Percentiles rank a stretch among this genome's conserved stretches.
phyloP scores from a whole-genome alignment of 2,888 invertebrate species.

The Drosophila leonis region DNA sequence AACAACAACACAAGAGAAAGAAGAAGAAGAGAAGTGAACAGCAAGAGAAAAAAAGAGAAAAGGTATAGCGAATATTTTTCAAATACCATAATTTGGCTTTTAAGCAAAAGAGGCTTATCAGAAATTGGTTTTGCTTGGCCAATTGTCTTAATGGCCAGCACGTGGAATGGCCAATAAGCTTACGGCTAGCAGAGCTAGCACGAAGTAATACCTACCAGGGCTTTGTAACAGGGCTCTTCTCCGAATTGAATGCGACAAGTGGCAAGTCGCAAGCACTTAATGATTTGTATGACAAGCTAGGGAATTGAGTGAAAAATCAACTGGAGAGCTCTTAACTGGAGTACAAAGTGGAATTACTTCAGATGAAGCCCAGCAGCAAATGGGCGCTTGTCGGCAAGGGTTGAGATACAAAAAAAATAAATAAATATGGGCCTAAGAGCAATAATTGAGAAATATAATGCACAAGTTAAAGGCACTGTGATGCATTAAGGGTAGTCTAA shows the following conservation, averaged over 20 bases:
- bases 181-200: constrained; percentile 18
- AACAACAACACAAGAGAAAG: background rate
- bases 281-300: constrained; percentile 27
- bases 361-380: background rate
- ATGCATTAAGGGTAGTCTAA: background rate
- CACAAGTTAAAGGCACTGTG: background rate
- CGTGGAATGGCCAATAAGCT: constrained; percentile 59
- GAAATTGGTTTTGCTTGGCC: constrained; percentile 78
- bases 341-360: background rate
- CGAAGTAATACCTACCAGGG: constrained; percentile 12
- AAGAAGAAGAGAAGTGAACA: background rate
- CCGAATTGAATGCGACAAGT: constrained; percentile 39
- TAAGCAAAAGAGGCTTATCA: constrained; percentile 81
- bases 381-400: background rate
- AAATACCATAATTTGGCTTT: constrained; percentile 79
- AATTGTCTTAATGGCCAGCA: constrained; percentile 75
- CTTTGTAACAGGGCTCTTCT: constrained; percentile 22
- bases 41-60: background rate
- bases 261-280: constrained; percentile 28
- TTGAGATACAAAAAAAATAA: background rate
- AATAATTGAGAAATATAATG: constrained; percentile 1
- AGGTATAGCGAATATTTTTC: constrained; percentile 58
- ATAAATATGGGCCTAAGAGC: background rate
- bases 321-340: constrained; percentile 14
- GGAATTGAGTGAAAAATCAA: constrained; percentile 19